Evolutionary conservation across 1,140 invertebrate species (phyloP), one percentile per base, ranked within the genome.

Genomic region (Panagrolaimus sp.): DNA sequence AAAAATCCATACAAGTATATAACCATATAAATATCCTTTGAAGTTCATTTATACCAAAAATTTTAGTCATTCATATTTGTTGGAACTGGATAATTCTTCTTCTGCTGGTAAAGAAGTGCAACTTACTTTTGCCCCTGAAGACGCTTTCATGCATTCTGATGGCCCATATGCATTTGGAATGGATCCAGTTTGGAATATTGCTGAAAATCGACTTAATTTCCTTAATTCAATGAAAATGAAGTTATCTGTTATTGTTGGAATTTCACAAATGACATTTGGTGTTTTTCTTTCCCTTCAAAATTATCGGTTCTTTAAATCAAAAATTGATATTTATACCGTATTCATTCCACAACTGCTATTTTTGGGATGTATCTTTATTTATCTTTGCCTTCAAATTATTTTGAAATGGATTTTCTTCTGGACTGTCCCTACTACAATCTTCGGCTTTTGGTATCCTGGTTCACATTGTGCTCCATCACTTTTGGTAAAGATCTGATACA

Each of bases 231-330:
- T 82, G 85, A 98, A 98, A 87, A 98, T 98, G 96, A 98, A 98
- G 83, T 85, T 96, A 47, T 97, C 94, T 26, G 93, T 98, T 68
- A 94, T 98, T 74, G 89, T 96, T 78, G 96, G 95, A 58, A 92
- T 98, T 0, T 80, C 89, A 68, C 96, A 98, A 83, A 98, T 98
- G 96, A 89, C 94, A 58, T 98, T 98, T 84, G 96, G 96, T 69
- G 90, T 98, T 1, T 88, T 88, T 77, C 88, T 98, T 79, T 91
- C 91, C 73, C 88, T 94, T 43, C 87, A 90, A 55, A 98, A 98
- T 86, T 92, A 94, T 85, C 84, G 89, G 28, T 83, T 75, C 71
- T 81, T 82, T 66, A 74, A 80, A 63, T 82, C 80, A 8, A 74
- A 75, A 55, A 82, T 82, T 62, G 91, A 90, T 79, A 90, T 98